Evolutionary conservation across 2,797 vertebrate genomes (phyloP).

Genomic region (Cirrhinus molitorella): DNA sequence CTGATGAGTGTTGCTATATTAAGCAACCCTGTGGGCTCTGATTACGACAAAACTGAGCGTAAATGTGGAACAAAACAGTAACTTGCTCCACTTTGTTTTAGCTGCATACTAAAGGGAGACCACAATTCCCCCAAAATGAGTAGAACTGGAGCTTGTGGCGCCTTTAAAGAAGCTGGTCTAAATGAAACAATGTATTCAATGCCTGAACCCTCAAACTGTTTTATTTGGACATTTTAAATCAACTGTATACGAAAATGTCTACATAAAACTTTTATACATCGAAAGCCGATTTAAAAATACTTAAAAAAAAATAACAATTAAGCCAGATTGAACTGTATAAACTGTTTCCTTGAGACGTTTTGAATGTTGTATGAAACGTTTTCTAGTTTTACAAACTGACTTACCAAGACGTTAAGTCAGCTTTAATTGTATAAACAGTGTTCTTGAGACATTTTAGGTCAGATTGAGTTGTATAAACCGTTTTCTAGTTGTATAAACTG

Average conservation of each 20-base stretch:
- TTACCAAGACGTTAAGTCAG: neutral
- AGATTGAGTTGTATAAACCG: neutral
- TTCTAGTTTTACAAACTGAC: neutral
- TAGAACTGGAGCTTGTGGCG: neutral
- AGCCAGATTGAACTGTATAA: neutral
- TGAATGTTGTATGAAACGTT: neutral
- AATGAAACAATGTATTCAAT: neutral
- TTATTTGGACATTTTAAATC: neutral
- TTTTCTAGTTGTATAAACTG: neutral
- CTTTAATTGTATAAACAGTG: neutral
- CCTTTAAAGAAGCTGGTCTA: slow-evolving; percentile 6
- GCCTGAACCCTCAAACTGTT: neutral
- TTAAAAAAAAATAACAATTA: neutral
- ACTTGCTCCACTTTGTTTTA: neutral
- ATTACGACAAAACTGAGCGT: slow-evolving; percentile 14
- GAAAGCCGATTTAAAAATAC: neutral
- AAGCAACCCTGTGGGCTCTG: neutral
- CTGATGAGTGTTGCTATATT: slow-evolving; percentile 22
- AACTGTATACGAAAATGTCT: neutral
- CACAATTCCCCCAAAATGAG: neutral
- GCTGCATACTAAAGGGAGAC: slow-evolving; percentile 4
- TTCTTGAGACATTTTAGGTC: neutral
- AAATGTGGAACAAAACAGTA: slow-evolving; percentile 10
- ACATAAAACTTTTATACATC: neutral
- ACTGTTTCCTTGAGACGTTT: neutral